These are phyloP conservation scores for Zalophus californianus DNA, from an alignment of 2,797 vertebrate species.

Conservation along the genomic window DNA sequence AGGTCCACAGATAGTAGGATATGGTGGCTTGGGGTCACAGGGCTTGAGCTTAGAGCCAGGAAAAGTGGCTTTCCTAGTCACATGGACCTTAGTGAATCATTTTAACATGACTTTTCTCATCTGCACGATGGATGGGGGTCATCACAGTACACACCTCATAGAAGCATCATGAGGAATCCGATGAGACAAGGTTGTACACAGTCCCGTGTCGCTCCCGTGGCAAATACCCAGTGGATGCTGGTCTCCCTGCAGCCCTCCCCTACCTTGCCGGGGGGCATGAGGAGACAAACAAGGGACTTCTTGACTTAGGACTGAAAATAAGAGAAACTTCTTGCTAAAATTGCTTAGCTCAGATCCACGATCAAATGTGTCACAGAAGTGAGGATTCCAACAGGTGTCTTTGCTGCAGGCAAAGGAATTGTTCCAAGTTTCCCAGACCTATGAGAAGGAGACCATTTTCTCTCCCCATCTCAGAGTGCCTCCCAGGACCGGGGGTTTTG, in stretches of 20 bases:
- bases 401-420: background rate
- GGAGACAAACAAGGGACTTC: background rate
- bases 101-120: background rate
- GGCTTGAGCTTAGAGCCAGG: background rate
- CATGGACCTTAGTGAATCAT: background rate
- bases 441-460: background rate
- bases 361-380: background rate
- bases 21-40: background rate
- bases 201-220: accelerated
- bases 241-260: no score
- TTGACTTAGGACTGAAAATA: background rate
- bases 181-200: accelerated
- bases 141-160: accelerated
- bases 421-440: background rate
- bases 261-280: accelerated
- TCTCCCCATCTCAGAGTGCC: background rate
- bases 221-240: no score
- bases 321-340: background rate
- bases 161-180: no score
- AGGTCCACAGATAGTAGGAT: background rate
- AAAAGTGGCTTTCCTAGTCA: background rate
- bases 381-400: background rate
- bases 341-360: background rate
- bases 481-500: background rate
- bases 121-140: background rate